Evolutionary conservation across 2,888 invertebrate genomes (phyloP).

Genomic region (Amphipyra berbera): DNA sequence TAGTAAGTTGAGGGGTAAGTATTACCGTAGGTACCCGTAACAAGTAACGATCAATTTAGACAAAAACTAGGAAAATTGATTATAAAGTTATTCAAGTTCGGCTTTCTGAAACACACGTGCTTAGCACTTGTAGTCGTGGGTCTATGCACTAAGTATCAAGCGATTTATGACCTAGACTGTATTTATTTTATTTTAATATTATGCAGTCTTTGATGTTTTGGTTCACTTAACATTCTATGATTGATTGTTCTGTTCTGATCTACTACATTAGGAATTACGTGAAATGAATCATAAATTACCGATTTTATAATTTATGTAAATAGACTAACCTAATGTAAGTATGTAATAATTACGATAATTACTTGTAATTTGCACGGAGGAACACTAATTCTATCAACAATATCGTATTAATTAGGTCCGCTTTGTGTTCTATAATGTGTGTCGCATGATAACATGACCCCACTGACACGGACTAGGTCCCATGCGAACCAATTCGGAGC

Average conservation of each 20-base stretch:
- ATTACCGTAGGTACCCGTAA: too few species aligned
- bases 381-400: constrained; percentile 12
- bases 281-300: too few species aligned
- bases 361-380: constrained; percentile 13
- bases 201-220: too few species aligned
- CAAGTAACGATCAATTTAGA: too few species aligned
- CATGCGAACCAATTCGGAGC: constrained; percentile 21
- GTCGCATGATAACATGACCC: constrained; percentile 48
- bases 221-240: too few species aligned
- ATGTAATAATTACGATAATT: not conserved
- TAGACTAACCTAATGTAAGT: not conserved
- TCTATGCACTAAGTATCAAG: constrained; percentile 1
- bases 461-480: constrained; percentile 11
- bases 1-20: too few species aligned
- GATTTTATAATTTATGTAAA: too few species aligned
- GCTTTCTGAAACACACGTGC: not conserved
- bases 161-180: not conserved
- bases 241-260: too few species aligned
- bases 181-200: not conserved
- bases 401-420: constrained; percentile 30
- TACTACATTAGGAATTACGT: too few species aligned
- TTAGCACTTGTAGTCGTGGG: not conserved
- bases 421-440: constrained; percentile 32
- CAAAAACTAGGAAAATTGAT: too few species aligned
- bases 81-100: too few species aligned